These are phyloP conservation scores for Dasypolia templi DNA, from an alignment of 2,888 invertebrate genomes.

Conservation along the genomic window DNA sequence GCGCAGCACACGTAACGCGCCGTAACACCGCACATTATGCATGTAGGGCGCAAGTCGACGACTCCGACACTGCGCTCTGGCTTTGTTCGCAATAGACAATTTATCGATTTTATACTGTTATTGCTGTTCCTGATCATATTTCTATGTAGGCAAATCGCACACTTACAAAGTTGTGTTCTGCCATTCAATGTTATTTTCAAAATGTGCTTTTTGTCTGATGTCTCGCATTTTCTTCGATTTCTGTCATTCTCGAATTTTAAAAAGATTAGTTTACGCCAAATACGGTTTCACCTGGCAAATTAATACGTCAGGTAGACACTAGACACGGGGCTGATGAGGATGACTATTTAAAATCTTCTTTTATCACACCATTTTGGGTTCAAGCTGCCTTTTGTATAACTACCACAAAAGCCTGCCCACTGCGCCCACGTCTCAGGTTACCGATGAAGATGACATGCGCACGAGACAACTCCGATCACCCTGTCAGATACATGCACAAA, in stretches of 20 bases:
- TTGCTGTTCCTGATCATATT: conserved; percentile 41
- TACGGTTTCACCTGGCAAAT: conserved; percentile 46
- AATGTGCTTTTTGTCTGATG: background rate
- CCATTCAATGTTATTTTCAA: background rate
- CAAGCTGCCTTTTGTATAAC: conserved; percentile 83
- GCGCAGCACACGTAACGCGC: conserved; percentile 83
- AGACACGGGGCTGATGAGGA: conserved; percentile 60
- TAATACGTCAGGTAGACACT: conserved; percentile 57
- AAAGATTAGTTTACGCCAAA: conserved; percentile 23
- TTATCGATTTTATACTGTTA: conserved; percentile 47
- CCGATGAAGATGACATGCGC: conserved; percentile 82
- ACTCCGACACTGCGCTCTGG: conserved; percentile 48
- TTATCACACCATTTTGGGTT: conserved; percentile 72
- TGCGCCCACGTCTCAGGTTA: conserved; percentile 77
- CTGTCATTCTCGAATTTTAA: no score
- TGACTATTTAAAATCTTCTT: conserved; percentile 72
- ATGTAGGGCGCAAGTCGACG: conserved; percentile 83
- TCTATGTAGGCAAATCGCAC: conserved; percentile 19
- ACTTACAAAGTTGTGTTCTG: conserved; percentile 4
- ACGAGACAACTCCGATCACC: conserved; percentile 85
- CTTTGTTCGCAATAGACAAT: conserved; percentile 56
- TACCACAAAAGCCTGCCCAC: conserved; percentile 82
- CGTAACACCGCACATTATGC: conserved; percentile 86
- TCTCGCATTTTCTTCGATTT: no score
- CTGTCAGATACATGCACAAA: conserved; percentile 81